Percentiles rank a stretch among this genome's conserved stretches.
phyloP scores from a whole-genome alignment of 2,113 vertebrate genomes.

The Calyptomena viridis region DNA sequence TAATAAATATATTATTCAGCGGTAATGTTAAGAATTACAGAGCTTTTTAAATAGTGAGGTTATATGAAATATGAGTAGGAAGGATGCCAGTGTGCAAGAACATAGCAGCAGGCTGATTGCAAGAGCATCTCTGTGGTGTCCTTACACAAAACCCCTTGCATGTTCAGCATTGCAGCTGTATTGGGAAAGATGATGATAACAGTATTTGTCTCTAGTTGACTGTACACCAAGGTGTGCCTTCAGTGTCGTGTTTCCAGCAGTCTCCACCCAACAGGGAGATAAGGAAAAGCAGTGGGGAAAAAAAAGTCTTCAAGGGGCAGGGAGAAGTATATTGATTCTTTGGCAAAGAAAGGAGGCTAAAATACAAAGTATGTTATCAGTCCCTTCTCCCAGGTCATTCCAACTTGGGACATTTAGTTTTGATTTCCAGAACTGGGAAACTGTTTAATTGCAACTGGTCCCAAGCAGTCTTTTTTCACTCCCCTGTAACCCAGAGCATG shows the following conservation, averaged over 20 bases:
- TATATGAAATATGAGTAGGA: not conserved
- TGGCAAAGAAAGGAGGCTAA: not conserved
- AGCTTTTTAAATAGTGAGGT: constrained; percentile 23
- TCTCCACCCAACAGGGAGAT: not conserved
- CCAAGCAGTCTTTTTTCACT: not conserved
- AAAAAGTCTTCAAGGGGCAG: not conserved
- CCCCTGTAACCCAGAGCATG: not conserved
- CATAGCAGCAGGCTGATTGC: not conserved
- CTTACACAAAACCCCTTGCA: not conserved
- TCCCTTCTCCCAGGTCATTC: not conserved
- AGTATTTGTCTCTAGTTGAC: not conserved
- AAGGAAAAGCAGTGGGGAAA: not conserved
- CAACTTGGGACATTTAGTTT: not conserved
- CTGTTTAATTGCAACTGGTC: not conserved
- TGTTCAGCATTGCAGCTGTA: not conserved
- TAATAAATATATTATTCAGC: constrained; percentile 69
- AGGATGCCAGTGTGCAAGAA: not conserved
- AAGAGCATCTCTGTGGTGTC: not conserved
- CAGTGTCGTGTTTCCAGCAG: not conserved
- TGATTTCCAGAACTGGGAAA: not conserved
- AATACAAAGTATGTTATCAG: not conserved
- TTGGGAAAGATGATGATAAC: not conserved
- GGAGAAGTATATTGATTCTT: not conserved
- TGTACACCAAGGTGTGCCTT: not conserved
- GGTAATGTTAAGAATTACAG: constrained; percentile 37